Conservation (phyloP, 2,797 vertebrate genomes). For the Coracias cyanogaster region DNA sequence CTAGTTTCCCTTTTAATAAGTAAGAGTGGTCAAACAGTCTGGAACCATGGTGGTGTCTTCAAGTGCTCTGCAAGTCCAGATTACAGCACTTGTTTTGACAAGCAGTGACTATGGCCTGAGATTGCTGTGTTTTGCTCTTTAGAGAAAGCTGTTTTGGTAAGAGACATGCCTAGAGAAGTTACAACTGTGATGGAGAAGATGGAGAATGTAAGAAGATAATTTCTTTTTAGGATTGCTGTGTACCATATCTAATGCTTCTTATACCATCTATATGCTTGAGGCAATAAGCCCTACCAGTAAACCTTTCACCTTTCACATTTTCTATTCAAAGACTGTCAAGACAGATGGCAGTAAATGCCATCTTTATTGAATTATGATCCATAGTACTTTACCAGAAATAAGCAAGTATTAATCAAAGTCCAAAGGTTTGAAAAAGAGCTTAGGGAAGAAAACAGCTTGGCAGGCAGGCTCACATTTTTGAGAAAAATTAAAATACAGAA, state of each 20-base stretch:
- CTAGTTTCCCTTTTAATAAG: not conserved
- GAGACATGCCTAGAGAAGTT: conserved; percentile 11
- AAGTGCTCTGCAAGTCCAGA: not conserved
- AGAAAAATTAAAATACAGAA: not conserved
- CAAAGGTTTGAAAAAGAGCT: conserved; percentile 42
- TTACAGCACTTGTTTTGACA: conserved; percentile 2
- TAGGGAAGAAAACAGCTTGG: not conserved
- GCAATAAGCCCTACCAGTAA: conserved; percentile 55
- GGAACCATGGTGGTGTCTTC: not conserved
- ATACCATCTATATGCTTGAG: conserved; percentile 45
- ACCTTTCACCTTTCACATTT: conserved; percentile 72
- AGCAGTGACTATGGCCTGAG: not conserved
- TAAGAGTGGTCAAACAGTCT: not conserved
- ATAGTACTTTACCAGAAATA: conserved; percentile 68
- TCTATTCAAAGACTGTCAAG: conserved; percentile 66
- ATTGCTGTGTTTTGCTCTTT: conserved; percentile 29
- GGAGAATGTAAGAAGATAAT: not conserved
- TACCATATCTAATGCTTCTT: conserved; percentile 3
- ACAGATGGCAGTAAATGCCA: conserved; percentile 70
- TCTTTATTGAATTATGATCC: conserved; percentile 75
- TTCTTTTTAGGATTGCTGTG: conserved; percentile 25
- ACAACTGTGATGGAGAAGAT: not conserved
- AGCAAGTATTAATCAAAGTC: conserved; percentile 75
- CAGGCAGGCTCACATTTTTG: not conserved
- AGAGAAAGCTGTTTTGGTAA: conserved; percentile 35